Conservation (phyloP, 35 echinoderm and acorn worm species). For the Eucidaris tribuloides region DNA sequence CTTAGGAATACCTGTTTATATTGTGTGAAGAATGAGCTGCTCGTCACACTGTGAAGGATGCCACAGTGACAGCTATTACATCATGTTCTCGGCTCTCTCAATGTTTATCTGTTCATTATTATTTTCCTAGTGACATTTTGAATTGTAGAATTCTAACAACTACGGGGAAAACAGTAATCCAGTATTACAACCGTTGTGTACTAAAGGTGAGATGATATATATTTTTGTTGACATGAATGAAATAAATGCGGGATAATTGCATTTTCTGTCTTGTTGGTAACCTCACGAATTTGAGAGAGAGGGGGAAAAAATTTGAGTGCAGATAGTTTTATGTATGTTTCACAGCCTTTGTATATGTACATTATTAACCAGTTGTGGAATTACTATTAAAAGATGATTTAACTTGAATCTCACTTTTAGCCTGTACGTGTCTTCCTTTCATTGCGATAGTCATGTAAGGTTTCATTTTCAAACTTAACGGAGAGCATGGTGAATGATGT, state of each 20-base stretch:
- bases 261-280: not conserved
- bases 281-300: constrained; percentile 19
- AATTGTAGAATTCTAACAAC: too few relatives aligned
- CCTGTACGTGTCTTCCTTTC: not conserved
- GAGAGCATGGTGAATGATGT: too few relatives aligned
- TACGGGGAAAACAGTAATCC: not conserved
- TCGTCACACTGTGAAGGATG: too few relatives aligned
- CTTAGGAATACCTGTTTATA: too few relatives aligned
- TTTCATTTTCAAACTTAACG: too few relatives aligned
- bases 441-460: too few relatives aligned
- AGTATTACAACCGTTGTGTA: constrained; percentile 26
- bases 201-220: constrained; percentile 21
- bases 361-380: constrained; percentile 31
- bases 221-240: constrained; percentile 35
- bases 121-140: too few relatives aligned
- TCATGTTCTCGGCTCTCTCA: too few relatives aligned
- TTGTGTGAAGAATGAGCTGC: too few relatives aligned
- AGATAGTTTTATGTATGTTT: constrained; percentile 42
- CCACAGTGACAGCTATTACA: too few relatives aligned
- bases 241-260: not conserved
- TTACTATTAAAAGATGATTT: constrained; percentile 27
- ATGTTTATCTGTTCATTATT: too few relatives aligned
- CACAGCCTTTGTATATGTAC: constrained; percentile 40
- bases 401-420: constrained; percentile 2
- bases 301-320: constrained; percentile 20